Evolutionary conservation across 1,140 invertebrate species (phyloP).

Genomic region (Pseudoatta argentina): DNA sequence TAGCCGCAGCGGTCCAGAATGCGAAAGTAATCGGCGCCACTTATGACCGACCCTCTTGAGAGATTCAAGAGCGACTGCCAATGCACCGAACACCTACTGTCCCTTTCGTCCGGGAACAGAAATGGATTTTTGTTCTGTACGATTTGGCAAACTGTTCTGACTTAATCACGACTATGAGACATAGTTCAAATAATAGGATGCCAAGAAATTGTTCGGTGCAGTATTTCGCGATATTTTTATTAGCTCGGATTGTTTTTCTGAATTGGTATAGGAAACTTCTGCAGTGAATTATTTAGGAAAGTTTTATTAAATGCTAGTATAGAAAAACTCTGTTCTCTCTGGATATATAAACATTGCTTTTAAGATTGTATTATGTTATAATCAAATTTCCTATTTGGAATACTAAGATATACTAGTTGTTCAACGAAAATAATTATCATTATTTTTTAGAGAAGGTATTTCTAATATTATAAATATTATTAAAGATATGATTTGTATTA

Average conservation of each 20-base stretch:
- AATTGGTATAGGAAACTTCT: not conserved
- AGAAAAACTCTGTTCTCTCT: not conserved
- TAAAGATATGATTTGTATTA: not conserved
- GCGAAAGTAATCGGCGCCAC: conserved; percentile 62
- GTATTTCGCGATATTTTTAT: conserved; percentile 66
- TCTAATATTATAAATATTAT: not conserved
- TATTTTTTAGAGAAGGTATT: too few species aligned
- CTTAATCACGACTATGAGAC: conserved; percentile 32
- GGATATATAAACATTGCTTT: not conserved
- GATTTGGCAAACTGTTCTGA: conserved; percentile 66
- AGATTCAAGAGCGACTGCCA: conserved; percentile 71
- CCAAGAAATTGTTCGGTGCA: conserved; percentile 38
- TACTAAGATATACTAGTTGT: not conserved
- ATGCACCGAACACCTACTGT: conserved; percentile 44
- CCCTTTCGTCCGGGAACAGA: conserved; percentile 57
- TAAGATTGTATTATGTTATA: not conserved
- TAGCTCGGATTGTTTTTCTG: not conserved
- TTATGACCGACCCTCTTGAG: conserved; percentile 62
- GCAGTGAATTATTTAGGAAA: conserved; percentile 5
- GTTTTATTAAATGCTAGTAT: not conserved
- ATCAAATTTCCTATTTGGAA: not conserved
- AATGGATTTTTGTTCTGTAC: conserved; percentile 62
- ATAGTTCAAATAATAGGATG: conserved; percentile 57
- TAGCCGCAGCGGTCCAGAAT: conserved; percentile 72
- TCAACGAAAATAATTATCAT: not conserved